Evolutionary conservation across 2,888 invertebrate genomes (phyloP), one percentile per base, ranked within the genome.

Genomic region (Drosophila anomalipes): DNA sequence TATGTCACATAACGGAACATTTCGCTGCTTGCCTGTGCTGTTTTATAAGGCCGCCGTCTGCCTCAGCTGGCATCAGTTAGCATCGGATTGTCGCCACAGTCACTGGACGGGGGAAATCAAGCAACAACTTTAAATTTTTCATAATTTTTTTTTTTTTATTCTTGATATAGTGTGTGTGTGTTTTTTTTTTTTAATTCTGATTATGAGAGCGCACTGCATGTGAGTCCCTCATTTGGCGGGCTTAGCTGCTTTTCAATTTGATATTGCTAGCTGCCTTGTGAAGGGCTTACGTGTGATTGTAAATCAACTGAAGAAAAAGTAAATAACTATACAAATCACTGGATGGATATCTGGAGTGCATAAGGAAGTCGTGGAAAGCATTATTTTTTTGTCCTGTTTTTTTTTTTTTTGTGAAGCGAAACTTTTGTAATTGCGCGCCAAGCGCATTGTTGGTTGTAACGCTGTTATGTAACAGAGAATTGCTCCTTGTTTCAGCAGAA

Each of bases 181-280:
- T 22, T 6, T 44, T 19, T 35, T 30, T 14, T 30, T 26, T 6
- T 14, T 9, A 51, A 12, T 47, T 44, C 16, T 16, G 9, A 32
- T 28, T 41, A 32, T 68, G 52, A 30, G 53, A 53, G 51, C 41
- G 73, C 79, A 82, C 90, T 91, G 90, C 92, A 91, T 92, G 91
- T 80, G 92, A 92, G 93, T 91, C 91, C 92, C 86, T 93, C 93
- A 92, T 92, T 91, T 90, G 93, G 93, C 90, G 86, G 77, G 89
- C 91, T 61, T 93, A 93, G 91, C 93, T 92, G 81, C 57, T 77
- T 74, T 82, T 69, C 71, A 28, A 69, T 81, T 39, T 28, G 58
- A 85, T 83, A 89, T 89, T 91, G 93, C 93, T 93, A 93, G 93
- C 93, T 93, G 93, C 93, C 93, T 91, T 84, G 88, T 93, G 93